phyloP scores from a whole-genome alignment of 2,888 invertebrate species.

The Tholera decimalis region DNA sequence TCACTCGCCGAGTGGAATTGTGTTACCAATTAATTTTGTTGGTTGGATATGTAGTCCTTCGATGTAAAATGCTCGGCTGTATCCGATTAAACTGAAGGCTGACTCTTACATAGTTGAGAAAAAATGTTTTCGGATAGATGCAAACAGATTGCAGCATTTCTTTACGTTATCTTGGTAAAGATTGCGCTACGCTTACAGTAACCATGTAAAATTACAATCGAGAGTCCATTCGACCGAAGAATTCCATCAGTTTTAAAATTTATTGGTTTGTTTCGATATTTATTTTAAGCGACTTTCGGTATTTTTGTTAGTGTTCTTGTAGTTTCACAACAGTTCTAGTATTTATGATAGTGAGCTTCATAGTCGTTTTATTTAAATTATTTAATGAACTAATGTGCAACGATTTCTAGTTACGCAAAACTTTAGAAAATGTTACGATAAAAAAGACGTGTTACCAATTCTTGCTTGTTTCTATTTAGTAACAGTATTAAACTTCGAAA shows the following conservation, averaged over 20 bases:
- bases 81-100: neutral
- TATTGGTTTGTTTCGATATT: conserved; percentile 12
- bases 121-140: neutral
- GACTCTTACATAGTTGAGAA: neutral
- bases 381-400: conserved; percentile 24
- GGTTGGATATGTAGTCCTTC: neutral
- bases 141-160: conserved; percentile 7
- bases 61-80: neutral
- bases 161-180: conserved; percentile 1
- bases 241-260: conserved; percentile 17
- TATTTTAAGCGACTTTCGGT: neutral
- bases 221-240: conserved; percentile 3
- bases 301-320: neutral
- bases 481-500: conserved; percentile 17
- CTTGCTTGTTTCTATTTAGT: conserved; percentile 27
- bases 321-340: conserved; percentile 5
- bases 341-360: neutral
- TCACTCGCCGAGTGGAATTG: neutral
- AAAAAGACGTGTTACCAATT: conserved; percentile 31
- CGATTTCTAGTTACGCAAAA: conserved; percentile 29
- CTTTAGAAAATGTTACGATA: conserved; percentile 24
- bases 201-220: neutral
- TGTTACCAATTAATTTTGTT: neutral
- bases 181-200: conserved; percentile 24
- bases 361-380: conserved; percentile 20